A percentile compares a stretch with the other conserved stretches of the same genome.
phyloP scores from a whole-genome alignment of 2,113 vertebrate genomes.

The Pedionomus torquatus region DNA sequence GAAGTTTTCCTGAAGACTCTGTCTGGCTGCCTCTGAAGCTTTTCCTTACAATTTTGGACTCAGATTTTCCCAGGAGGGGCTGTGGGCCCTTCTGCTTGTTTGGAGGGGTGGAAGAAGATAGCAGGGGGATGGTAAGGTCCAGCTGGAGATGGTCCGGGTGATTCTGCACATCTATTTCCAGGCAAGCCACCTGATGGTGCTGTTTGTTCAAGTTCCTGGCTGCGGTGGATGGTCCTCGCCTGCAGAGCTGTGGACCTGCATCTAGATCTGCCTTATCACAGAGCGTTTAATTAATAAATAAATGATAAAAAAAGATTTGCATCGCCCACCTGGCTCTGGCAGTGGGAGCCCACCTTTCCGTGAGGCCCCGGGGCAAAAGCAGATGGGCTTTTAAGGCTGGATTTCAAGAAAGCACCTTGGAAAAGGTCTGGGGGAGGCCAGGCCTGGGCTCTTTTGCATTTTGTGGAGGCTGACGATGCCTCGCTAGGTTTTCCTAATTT shows the following conservation, averaged over 20 bases:
- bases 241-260: constrained; percentile 32
- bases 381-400: not conserved
- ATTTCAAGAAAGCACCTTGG: not conserved
- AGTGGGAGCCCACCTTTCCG: not conserved
- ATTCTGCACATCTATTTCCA: not conserved
- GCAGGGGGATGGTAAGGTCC: not conserved
- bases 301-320: not conserved
- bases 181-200: constrained; percentile 65
- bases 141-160: not conserved
- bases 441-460: not conserved
- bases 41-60: not conserved
- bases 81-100: not conserved
- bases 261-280: not conserved
- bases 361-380: not conserved
- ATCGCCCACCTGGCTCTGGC: not conserved
- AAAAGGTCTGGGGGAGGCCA: not conserved
- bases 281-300: constrained; percentile 15
- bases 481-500: constrained; percentile 53
- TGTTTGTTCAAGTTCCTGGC: constrained; percentile 33
- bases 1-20: not conserved
- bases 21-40: not conserved
- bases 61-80: not conserved
- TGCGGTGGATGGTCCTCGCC: not conserved
- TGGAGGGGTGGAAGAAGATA: not conserved
- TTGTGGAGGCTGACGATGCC: not conserved